Evolutionary conservation across 1,140 invertebrate genomes (phyloP).

Genomic region (Drosophila burlai): DNA sequence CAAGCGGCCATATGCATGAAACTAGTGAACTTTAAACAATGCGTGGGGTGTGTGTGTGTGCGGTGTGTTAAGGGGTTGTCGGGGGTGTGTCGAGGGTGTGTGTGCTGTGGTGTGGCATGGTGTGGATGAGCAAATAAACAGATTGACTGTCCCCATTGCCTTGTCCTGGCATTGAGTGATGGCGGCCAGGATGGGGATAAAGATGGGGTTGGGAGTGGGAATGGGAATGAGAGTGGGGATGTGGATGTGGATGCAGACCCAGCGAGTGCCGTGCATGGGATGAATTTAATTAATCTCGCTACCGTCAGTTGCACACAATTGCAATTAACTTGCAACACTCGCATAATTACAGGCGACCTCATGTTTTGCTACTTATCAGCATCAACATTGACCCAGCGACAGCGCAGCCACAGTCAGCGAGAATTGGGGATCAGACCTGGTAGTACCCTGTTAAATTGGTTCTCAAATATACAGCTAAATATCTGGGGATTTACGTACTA

Average conservation of each 20-base stretch:
- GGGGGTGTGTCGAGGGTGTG: slow-evolving; percentile 8
- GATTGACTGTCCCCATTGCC: slow-evolving; percentile 70
- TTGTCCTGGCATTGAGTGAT: slow-evolving; percentile 72
- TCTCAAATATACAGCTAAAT: background rate
- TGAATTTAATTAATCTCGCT: slow-evolving; percentile 85
- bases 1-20: slow-evolving; percentile 56
- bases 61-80: slow-evolving; percentile 8
- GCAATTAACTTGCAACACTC: slow-evolving; percentile 85
- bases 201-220: background rate
- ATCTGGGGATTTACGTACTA: background rate
- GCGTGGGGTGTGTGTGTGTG: slow-evolving; percentile 9
- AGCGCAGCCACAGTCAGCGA: slow-evolving; percentile 13
- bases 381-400: slow-evolving; percentile 76
- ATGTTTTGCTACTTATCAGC: slow-evolving; percentile 85
- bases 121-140: slow-evolving; percentile 66
- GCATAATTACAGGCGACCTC: slow-evolving; percentile 84
- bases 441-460: slow-evolving; percentile 6
- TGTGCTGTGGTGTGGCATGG: slow-evolving; percentile 5
- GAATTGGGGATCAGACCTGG: background rate
- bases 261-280: slow-evolving; percentile 42
- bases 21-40: slow-evolving; percentile 75
- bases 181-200: slow-evolving; percentile 34
- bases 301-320: slow-evolving; percentile 85
- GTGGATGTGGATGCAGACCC: slow-evolving; percentile 17
- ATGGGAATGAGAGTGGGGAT: too few species aligned